A percentile compares a stretch with the other conserved stretches of the same genome.
These are phyloP conservation scores for Chlamydotis undulata DNA, from an alignment of 2,113 vertebrate species.

Conservation along the genomic window DNA sequence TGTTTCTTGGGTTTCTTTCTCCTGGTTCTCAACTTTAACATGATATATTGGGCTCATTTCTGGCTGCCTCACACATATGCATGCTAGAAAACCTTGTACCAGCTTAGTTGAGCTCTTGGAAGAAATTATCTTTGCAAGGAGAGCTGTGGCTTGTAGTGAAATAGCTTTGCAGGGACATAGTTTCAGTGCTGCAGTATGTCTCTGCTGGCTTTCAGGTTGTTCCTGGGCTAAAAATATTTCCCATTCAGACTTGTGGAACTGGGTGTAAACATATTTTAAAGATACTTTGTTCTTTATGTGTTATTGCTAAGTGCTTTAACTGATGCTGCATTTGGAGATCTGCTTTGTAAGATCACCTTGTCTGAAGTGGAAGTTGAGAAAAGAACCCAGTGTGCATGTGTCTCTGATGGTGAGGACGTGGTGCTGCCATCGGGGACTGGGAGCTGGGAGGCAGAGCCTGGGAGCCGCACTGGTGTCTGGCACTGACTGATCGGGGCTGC, in stretches of 20 bases:
- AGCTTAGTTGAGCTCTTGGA: not conserved
- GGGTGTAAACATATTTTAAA: not conserved
- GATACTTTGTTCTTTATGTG: not conserved
- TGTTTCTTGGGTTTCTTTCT: not conserved
- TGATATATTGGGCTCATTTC: not conserved
- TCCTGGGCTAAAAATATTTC: slow-evolving; percentile 13
- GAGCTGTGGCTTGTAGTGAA: not conserved
- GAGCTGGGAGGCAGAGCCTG: not conserved
- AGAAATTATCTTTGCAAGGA: not conserved
- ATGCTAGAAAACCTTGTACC: not conserved
- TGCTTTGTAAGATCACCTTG: not conserved
- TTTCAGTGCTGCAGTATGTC: not conserved
- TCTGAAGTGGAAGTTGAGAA: not conserved
- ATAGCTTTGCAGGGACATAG: not conserved
- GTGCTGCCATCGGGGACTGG: not conserved
- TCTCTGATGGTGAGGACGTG: not conserved
- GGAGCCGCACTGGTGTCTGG: not conserved
- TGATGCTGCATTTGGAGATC: not conserved
- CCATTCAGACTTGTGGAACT: slow-evolving; percentile 24
- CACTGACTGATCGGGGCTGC: not conserved
- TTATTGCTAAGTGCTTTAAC: not conserved
- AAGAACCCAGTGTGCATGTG: not conserved
- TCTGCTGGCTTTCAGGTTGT: slow-evolving; percentile 2
- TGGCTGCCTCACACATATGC: not conserved
- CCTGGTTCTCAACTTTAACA: not conserved